Percentiles rank a stretch among this genome's conserved stretches.
phyloP scores from a whole-genome alignment of 2,113 vertebrate species.

The Triplophysa rosa region DNA sequence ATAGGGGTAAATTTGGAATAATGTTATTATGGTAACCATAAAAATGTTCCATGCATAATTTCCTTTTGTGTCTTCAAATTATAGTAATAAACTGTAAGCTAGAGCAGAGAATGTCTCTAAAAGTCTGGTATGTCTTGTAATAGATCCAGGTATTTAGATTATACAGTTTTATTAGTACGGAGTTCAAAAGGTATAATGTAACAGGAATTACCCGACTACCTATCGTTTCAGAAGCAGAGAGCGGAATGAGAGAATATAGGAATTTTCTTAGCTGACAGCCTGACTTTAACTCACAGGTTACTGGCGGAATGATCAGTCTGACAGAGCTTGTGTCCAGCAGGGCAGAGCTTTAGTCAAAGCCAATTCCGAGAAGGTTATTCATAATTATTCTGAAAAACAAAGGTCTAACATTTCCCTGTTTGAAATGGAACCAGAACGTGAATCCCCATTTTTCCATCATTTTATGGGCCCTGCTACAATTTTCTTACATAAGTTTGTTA shows the following conservation, averaged over 20 bases:
- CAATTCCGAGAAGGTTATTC: constrained; percentile 62
- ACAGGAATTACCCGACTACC: background rate
- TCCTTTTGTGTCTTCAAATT: too few species aligned
- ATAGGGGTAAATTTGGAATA: too few species aligned
- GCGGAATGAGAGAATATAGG: background rate
- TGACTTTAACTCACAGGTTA: constrained; percentile 19
- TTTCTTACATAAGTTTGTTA: background rate
- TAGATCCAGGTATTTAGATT: background rate
- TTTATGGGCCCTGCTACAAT: background rate
- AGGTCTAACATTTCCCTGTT: too few species aligned
- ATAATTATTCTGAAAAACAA: constrained; percentile 45
- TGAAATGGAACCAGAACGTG: too few species aligned
- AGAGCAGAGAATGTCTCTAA: background rate
- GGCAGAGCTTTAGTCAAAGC: constrained; percentile 54
- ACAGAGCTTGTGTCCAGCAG: constrained; percentile 54
- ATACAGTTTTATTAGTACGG: too few species aligned
- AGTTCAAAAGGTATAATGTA: background rate
- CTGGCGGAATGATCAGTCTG: constrained; percentile 63
- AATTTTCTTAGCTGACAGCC: constrained; percentile 1
- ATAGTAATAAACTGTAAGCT: background rate
- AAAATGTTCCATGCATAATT: too few species aligned
- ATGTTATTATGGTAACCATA: too few species aligned
- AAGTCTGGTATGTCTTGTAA: background rate
- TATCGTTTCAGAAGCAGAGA: background rate
- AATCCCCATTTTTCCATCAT: background rate